Percentiles rank a stretch among this genome's conserved stretches.
Conservation (phyloP, 2,113 vertebrate species). For the Eptesicus fuscus region DNA sequence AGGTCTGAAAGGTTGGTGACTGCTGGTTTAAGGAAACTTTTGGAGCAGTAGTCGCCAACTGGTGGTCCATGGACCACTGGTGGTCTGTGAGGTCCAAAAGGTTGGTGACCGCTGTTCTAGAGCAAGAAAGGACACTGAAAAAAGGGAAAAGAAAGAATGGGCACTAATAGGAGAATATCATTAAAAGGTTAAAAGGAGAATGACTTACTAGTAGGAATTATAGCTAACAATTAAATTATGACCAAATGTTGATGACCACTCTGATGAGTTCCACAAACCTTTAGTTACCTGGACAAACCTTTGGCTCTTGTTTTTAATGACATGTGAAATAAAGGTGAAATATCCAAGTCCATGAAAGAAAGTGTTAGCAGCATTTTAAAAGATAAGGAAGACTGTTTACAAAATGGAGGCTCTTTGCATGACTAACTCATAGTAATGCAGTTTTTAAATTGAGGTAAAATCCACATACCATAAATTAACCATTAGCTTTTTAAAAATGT, state of each 20-base stretch:
- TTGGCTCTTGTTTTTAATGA: not conserved
- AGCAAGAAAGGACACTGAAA: not conserved
- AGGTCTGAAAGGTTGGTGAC: too few species aligned
- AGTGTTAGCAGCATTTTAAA: constrained; percentile 16
- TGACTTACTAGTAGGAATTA: not conserved
- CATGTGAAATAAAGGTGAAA: not conserved
- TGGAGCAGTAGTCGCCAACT: too few species aligned
- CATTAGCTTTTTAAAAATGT: not conserved
- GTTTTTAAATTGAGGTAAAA: not conserved
- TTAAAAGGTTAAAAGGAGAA: not conserved
- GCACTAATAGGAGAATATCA: not conserved
- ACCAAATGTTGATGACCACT: not conserved
- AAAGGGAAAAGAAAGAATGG: not conserved
- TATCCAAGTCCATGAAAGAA: not conserved
- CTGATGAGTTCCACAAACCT: not conserved
- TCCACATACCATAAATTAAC: not conserved
- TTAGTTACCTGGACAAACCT: not conserved
- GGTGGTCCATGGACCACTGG: too few species aligned
- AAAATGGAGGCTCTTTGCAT: not conserved
- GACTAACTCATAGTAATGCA: not conserved
- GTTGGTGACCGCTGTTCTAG: not conserved
- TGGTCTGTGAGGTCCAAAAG: too few species aligned
- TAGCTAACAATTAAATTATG: not conserved
- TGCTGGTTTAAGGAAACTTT: too few species aligned
- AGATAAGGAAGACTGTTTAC: not conserved